Conservation (phyloP, 2,888 invertebrate genomes). For the Belgica antarctica region DNA sequence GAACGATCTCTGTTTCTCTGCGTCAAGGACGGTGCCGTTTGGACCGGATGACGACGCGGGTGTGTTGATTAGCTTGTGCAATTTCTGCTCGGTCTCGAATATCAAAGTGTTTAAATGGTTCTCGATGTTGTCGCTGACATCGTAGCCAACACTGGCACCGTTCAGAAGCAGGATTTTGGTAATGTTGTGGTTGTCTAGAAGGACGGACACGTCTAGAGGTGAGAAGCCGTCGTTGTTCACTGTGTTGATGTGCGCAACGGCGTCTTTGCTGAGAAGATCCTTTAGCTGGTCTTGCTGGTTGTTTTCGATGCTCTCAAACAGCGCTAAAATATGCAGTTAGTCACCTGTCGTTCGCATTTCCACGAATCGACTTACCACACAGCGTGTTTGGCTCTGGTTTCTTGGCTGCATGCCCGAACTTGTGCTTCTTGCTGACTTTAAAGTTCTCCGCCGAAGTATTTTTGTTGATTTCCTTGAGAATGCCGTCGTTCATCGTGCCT, state of each 20-base stretch:
- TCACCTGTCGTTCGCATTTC: neutral
- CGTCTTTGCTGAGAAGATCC: constrained; percentile 86
- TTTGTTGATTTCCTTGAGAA: constrained; percentile 34
- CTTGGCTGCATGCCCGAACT: constrained; percentile 12
- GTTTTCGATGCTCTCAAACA: constrained; percentile 94
- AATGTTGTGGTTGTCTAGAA: constrained; percentile 83
- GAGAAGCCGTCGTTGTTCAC: constrained; percentile 81
- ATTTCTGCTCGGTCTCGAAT: constrained; percentile 60
- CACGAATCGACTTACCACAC: neutral
- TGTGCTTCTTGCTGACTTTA: constrained; percentile 31
- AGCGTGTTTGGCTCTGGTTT: neutral
- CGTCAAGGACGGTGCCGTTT: constrained; percentile 57
- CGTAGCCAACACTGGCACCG: constrained; percentile 79
- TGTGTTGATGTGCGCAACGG: constrained; percentile 68
- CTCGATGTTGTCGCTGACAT: constrained; percentile 74
- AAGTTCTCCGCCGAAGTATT: constrained; percentile 26
- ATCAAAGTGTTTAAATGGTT: constrained; percentile 72
- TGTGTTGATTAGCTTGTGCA: neutral
- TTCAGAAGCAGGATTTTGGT: constrained; percentile 86
- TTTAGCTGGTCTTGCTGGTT: constrained; percentile 89
- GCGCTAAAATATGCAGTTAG: constrained; percentile 63
- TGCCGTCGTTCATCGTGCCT: neutral
- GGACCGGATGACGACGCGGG: neutral
- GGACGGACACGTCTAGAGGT: constrained; percentile 87
- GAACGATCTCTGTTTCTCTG: constrained; percentile 78